A percentile compares a stretch with the other conserved stretches of the same genome.
phyloP scores from a whole-genome alignment of 2,888 invertebrate genomes.

The Limnephilus lunatus region DNA sequence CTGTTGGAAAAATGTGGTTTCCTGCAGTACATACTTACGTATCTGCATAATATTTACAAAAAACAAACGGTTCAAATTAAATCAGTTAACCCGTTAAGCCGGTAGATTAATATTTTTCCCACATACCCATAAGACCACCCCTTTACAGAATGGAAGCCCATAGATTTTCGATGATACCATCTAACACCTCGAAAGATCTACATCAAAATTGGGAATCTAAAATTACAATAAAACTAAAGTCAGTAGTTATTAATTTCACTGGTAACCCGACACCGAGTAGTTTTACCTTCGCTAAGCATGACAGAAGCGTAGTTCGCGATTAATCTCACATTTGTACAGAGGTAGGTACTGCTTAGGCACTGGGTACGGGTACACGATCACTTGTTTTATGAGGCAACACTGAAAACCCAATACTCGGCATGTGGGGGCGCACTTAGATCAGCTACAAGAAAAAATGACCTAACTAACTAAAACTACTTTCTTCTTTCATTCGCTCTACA shows the following conservation, averaged over 20 bases:
- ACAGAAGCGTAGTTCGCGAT: constrained; percentile 42
- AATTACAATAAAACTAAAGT: constrained; percentile 15
- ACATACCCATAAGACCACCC: neutral
- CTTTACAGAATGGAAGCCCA: neutral
- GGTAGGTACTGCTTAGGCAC: neutral
- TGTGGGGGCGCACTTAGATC: neutral
- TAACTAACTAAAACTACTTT: too few species aligned
- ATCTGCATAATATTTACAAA: neutral
- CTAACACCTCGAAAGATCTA: constrained; percentile 8
- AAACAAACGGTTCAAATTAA: neutral
- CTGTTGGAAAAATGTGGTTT: too few species aligned
- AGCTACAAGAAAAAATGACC: neutral
- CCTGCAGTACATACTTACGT: too few species aligned
- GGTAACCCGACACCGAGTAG: constrained; percentile 6
- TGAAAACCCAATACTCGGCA: constrained; percentile 11
- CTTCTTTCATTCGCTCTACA: too few species aligned
- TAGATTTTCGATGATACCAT: neutral
- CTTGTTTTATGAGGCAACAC: constrained; percentile 28
- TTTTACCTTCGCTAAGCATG: constrained; percentile 34
- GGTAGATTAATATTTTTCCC: neutral
- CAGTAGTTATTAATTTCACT: neutral
- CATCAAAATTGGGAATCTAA: neutral
- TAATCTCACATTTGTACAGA: constrained; percentile 16
- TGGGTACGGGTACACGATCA: neutral
- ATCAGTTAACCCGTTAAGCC: neutral